Base-by-base conservation (phyloP, 2,888 invertebrate genomes). In the Temnothorax rugatulus region DNA sequence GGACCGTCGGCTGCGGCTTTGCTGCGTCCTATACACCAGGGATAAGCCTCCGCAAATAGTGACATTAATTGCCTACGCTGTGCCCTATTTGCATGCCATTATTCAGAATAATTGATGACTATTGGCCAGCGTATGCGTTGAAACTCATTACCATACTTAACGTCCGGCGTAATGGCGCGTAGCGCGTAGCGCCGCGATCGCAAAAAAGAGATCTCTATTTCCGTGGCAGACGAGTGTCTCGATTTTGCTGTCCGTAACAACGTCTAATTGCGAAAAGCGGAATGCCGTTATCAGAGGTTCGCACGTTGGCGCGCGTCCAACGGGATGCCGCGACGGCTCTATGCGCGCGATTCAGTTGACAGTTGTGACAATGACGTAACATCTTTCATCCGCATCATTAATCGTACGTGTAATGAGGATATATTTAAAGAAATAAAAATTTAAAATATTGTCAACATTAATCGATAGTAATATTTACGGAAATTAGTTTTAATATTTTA, bases 71-170 rank as follows among this genome's bases (percentile, higher is more conserved):
- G 93, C 92, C 92, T 90, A 90, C 90, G 91, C 91, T 91, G 91
- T 90, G 88, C 88, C 91, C 92, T 93, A 93, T 94, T 94, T 93
- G 93, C 94, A 93, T 93, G 90, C 90, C 91, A 94, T 94, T 94
- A 94, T 93, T 93, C 92, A 92, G 94, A 94, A 94, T 94, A 94
- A 94, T 94, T 93, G 93, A 94, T 93, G 93, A 94, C 93, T 92
- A 93, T 93, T 93, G 93, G 91, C 57, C 91, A 90, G 86, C 91
- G 90, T 91, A 90, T 89, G 92, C 90, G 92, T 91, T 88, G 91
- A 92, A 92, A 93, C 92, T 92, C 92, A 93, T 94, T 93, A 93
- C 89, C 93, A 93, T 93, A 92, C 92, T 93, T 92, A 92, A 91
- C 92, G 89, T 87, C 57, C 66, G 73, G 50, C 8, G 44, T 59